Base-by-base conservation (phyloP, 1,140 invertebrate species). In the Gryon sp. region DNA sequence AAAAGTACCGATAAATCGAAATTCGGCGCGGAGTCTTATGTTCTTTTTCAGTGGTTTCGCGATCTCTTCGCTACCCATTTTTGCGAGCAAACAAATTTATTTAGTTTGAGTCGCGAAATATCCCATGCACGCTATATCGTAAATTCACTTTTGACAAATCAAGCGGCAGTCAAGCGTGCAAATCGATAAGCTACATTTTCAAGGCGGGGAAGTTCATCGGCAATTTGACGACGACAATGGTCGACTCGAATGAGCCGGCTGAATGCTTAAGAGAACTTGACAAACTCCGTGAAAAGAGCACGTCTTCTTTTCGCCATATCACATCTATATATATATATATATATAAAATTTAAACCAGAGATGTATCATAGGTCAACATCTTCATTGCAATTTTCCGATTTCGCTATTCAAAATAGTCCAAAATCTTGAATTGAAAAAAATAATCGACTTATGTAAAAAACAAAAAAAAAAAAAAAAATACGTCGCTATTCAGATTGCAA, bases 171-270 rank as follows among this genome's bases (percentile, higher is more conserved):
- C 18, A 50, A 41, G 63, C 57, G 55, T 50, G 14, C 38, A 68
- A 75, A 75, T 68, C 72, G 72, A 75, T 75, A 75, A 75, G 63
- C 55, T 75, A 75, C 57, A 76, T 63, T 69, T 69, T 52, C 48
- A 26, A 50, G 28, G 36, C 22, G 53, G 36, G 57, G 28, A 22
- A 43, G 50, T 62, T 76, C 57, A 76, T 76, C 73, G 65, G 34
- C 73, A 69, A 76, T 76, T 76, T 76, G 65, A 69, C 73, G 65
- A 69, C 73, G 73, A 69, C 73, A 76, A 76, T 76, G 34, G 57
- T 69, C 57, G 59, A 57, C 50, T 63, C 50, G 73, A 69, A 76
- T 59, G 73, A 76, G 63, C 41, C 30, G 26, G 57, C 45, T 76
- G 63, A 69, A 76, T 69, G 73, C 48, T 52, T 76, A 63, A 76